phyloP scores from a whole-genome alignment of 1,140 invertebrate genomes.

The Coboldia fuscipes region DNA sequence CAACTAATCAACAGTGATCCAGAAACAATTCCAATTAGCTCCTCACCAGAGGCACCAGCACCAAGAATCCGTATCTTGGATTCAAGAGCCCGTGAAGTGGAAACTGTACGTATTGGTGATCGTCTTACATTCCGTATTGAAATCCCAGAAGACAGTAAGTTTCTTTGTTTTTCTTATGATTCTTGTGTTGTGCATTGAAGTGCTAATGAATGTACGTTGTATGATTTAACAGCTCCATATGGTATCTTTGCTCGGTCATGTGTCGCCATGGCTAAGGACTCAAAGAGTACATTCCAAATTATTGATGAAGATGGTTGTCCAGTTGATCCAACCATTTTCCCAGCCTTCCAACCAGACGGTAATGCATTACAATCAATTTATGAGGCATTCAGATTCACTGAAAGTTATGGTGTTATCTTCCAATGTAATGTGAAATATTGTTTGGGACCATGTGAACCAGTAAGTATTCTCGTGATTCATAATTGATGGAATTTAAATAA shows the following conservation, averaged over 20 bases:
- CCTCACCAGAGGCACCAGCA: constrained; percentile 79
- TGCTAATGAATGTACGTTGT: not conserved
- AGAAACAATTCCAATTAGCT: constrained; percentile 88
- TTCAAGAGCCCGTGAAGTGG: constrained; percentile 62
- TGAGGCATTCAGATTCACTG: constrained; percentile 87
- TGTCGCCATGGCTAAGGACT: constrained; percentile 91
- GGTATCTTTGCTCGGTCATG: constrained; percentile 89
- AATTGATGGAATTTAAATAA: constrained; percentile 2
- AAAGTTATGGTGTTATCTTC: constrained; percentile 91
- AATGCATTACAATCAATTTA: constrained; percentile 78
- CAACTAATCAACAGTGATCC: constrained; percentile 41
- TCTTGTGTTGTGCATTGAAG: not conserved
- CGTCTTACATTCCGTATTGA: constrained; percentile 87
- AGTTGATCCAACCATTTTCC: constrained; percentile 82
- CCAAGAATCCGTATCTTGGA: constrained; percentile 84
- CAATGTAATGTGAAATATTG: constrained; percentile 95
- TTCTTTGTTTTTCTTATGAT: constrained; percentile 1
- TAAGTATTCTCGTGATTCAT: constrained; percentile 24
- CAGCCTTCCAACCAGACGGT: constrained; percentile 67
- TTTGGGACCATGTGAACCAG: constrained; percentile 80
- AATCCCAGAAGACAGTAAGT: constrained; percentile 86
- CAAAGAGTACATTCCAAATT: constrained; percentile 87
- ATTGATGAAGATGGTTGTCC: constrained; percentile 90
- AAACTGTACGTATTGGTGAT: constrained; percentile 86
- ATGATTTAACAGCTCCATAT: constrained; percentile 55